Evolutionary conservation across 2,888 invertebrate genomes (phyloP).

Genomic region (Eilema griseolum): DNA sequence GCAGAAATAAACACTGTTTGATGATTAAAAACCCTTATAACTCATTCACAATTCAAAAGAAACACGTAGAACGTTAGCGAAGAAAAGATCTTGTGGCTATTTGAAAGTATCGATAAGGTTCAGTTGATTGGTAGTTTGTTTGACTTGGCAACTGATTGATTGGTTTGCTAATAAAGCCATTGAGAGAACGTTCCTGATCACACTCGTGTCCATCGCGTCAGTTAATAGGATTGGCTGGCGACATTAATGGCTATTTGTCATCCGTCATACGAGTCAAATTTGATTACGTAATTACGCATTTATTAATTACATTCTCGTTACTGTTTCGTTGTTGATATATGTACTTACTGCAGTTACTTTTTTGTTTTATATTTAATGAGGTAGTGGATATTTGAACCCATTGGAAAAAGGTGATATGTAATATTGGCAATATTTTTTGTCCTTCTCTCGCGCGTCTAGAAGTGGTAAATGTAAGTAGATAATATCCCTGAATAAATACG

Average conservation of each 20-base stretch:
- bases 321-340: constrained; percentile 32
- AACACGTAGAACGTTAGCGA: constrained; percentile 33
- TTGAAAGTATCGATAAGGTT: constrained; percentile 57
- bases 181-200: constrained; percentile 60
- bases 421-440: too few species aligned
- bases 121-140: constrained; percentile 72
- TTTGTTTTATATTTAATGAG: background rate
- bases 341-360: constrained; percentile 18
- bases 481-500: background rate
- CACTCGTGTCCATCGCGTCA: constrained; percentile 57
- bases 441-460: too few species aligned
- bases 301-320: constrained; percentile 53
- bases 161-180: constrained; percentile 73
- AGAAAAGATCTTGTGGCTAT: constrained; percentile 43
- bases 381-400: background rate
- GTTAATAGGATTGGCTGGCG: constrained; percentile 69
- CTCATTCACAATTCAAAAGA: constrained; percentile 42
- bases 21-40: constrained; percentile 23
- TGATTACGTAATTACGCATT: constrained; percentile 75
- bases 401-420: background rate
- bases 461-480: too few species aligned
- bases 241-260: constrained; percentile 82
- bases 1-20: constrained; percentile 13
- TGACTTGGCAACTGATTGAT: constrained; percentile 70
- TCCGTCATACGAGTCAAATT: constrained; percentile 72